These are phyloP conservation scores for Agriopis marginaria DNA, from an alignment of 2,888 invertebrate species.

Conservation along the genomic window DNA sequence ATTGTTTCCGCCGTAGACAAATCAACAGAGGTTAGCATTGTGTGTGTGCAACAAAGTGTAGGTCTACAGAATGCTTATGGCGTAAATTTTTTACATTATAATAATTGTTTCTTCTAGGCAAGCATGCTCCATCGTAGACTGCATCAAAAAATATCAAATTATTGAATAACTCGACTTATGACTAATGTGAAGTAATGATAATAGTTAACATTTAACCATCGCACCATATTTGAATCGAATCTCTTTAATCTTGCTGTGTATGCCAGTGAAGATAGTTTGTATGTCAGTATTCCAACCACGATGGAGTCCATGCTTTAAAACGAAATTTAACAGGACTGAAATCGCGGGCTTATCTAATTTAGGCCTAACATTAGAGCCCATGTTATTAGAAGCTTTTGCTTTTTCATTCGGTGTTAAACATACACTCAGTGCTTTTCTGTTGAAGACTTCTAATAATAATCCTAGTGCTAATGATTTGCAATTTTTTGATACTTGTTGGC, in stretches of 20 bases:
- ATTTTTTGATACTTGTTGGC: conserved; percentile 14
- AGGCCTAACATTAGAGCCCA: conserved; percentile 10
- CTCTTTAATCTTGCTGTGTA: conserved; percentile 8
- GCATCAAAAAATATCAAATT: too few species aligned
- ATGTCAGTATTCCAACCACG: conserved; percentile 15
- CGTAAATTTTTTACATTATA: too few species aligned
- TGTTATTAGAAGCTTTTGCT: neutral
- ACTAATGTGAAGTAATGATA: too few species aligned
- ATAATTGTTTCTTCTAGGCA: too few species aligned
- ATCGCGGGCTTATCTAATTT: conserved; percentile 13
- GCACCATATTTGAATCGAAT: conserved; percentile 3
- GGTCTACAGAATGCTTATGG: too few species aligned
- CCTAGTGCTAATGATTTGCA: conserved; percentile 16
- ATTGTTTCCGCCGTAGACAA: too few species aligned
- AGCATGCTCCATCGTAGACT: too few species aligned
- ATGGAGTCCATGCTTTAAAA: conserved; percentile 11
- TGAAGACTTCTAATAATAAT: conserved; percentile 20
- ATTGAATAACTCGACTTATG: too few species aligned
- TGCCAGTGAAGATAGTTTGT: neutral
- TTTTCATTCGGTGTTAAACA: conserved; percentile 12
- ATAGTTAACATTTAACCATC: neutral
- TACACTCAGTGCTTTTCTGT: conserved; percentile 20
- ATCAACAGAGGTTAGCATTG: too few species aligned
- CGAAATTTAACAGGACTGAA: conserved; percentile 10
- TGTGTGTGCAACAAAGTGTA: too few species aligned